phyloP scores from a whole-genome alignment of 1,140 invertebrate species.

The Drosophila rhopaloa region DNA sequence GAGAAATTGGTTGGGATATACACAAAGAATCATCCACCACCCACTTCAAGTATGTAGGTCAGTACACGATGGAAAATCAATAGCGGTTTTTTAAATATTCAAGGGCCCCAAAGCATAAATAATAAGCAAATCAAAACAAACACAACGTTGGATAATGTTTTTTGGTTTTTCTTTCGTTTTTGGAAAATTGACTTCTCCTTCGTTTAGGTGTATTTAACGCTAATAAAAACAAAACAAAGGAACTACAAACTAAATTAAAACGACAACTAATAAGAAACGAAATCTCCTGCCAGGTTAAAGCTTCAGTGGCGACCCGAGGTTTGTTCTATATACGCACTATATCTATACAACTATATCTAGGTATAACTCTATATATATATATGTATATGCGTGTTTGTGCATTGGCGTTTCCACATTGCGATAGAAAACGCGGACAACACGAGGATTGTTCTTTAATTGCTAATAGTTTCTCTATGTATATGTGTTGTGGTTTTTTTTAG shows the following conservation, averaged over 20 bases:
- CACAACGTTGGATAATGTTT: conserved; percentile 28
- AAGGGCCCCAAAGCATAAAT: conserved; percentile 6
- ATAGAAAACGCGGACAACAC: conserved; percentile 28
- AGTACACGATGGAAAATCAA: conserved; percentile 64
- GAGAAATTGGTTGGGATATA: conserved; percentile 49
- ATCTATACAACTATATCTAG: conserved; percentile 28
- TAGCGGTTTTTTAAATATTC: conserved; percentile 43
- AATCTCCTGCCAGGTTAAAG: conserved; percentile 44
- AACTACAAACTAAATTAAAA: conserved; percentile 49
- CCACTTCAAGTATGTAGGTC: conserved; percentile 60
- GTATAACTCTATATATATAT: conserved; percentile 19
- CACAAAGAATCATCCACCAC: background rate
- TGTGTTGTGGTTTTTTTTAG: conserved; percentile 34
- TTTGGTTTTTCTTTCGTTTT: conserved; percentile 27
- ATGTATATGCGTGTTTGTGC: conserved; percentile 5
- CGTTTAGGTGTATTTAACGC: conserved; percentile 28
- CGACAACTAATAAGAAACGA: conserved; percentile 42
- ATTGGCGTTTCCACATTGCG: conserved; percentile 7
- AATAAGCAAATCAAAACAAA: conserved; percentile 59
- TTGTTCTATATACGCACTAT: conserved; percentile 49
- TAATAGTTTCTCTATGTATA: conserved; percentile 53
- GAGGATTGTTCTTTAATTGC: conserved; percentile 55
- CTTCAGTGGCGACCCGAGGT: conserved; percentile 56
- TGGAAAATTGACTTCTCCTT: conserved; percentile 37
- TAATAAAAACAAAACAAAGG: conserved; percentile 54